Conservation (phyloP, 1,140 invertebrate genomes). For the Scylla paramamosain region DNA sequence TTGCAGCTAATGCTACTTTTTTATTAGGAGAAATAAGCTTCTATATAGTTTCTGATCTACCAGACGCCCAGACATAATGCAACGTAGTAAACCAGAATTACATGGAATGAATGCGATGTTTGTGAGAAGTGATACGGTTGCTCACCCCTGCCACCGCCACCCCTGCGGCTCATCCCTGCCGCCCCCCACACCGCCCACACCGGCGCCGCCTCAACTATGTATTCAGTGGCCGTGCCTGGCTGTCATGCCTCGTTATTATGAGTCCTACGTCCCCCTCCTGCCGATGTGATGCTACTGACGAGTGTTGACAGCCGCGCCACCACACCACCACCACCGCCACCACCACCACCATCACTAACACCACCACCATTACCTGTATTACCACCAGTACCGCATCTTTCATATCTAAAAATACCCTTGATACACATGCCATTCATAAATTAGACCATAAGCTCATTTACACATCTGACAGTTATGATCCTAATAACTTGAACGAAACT, state of each 20-base stretch:
- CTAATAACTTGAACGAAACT: neutral
- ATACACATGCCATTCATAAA: neutral
- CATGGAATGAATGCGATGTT: too few species aligned
- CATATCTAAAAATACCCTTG: neutral
- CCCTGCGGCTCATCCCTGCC: too few species aligned
- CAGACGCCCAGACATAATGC: too few species aligned
- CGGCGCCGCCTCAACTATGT: neutral
- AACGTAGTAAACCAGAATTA: too few species aligned
- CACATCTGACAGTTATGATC: neutral
- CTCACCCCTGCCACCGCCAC: neutral
- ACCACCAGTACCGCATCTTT: neutral
- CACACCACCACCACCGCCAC: neutral
- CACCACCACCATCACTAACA: neutral
- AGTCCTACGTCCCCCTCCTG: neutral
- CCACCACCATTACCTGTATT: neutral
- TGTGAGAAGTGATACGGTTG: neutral
- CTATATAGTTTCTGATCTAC: too few species aligned
- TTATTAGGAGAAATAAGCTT: too few species aligned
- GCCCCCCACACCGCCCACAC: neutral
- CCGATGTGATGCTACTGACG: neutral
- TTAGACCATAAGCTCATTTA: neutral
- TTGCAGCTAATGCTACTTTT: too few species aligned
- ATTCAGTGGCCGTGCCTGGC: neutral
- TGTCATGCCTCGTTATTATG: constrained; percentile 14
- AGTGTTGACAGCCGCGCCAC: neutral